A percentile compares a stretch with the other conserved stretches of the same genome.
phyloP scores from a whole-genome alignment of 2,797 vertebrate species.

The Mus minutoides region DNA sequence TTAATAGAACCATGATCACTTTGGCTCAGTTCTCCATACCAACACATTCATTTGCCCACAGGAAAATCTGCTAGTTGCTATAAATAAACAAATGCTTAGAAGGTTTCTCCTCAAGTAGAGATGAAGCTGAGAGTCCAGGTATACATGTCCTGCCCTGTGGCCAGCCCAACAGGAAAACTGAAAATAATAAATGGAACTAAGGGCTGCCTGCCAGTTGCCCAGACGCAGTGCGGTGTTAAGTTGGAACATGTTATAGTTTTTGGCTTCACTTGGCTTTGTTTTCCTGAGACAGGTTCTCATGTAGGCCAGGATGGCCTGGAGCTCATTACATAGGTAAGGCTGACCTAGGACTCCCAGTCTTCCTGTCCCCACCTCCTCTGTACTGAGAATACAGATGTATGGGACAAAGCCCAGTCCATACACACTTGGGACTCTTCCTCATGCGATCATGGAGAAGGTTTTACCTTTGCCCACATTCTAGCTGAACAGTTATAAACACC shows the following conservation, averaged over 20 bases:
- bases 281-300: neutral
- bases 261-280: neutral
- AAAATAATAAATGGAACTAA: neutral
- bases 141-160: neutral
- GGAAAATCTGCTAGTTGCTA: neutral
- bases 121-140: neutral
- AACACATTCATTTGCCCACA: slow-evolving; percentile 20
- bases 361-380: neutral
- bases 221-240: neutral
- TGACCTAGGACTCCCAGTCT: neutral
- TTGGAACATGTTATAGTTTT: neutral
- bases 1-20: slow-evolving; percentile 40
- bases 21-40: neutral
- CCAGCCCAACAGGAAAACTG: neutral
- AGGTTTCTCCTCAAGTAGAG: slow-evolving; percentile 1
- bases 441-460: neutral
- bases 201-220: neutral
- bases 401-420: too few relatives aligned
- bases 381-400: neutral
- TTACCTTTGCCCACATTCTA: slow-evolving; percentile 46
- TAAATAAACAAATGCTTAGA: slow-evolving; percentile 41
- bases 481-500: slow-evolving; percentile 31
- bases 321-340: neutral
- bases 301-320: neutral
- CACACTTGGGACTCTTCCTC: neutral